Evolutionary conservation across 2,113 vertebrate genomes (phyloP), one percentile per base, ranked within the genome.

Genomic region (Diglossa brunneiventris): DNA sequence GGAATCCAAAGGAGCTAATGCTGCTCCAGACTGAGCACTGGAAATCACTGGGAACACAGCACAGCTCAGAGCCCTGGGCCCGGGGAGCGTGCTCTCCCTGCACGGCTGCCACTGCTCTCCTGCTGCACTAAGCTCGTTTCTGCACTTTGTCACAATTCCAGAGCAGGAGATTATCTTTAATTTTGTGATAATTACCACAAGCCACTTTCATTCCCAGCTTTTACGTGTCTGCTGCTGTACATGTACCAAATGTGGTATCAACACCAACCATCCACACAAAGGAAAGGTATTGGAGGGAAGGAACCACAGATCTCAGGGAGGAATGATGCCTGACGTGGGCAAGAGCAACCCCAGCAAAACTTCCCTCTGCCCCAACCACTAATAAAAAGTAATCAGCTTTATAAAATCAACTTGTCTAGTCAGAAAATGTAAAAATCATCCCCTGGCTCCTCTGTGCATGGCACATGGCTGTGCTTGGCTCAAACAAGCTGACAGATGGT

Each of bases 151-250:
- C 96, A 87, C 66, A 49, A 79, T 83, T 96, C 96, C 96, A 96
- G 91, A 83, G 62, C 70, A 74, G 85, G 77, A 95, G 96, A 97
- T 97, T 96, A 94, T 89, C 90, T 87, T 89, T 77, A 94, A 93
- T 92, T 95, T 96, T 83, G 77, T 62, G 82, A 83, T 94, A 92
- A 96, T 94, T 92, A 96, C 56, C 78, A 66, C 91, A 96, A 97
- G 91, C 90, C 1, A 76, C 96, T 97, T 96, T 87, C 63, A 49
- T 85, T 91, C 62, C 69, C 63, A 79, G 87, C 79, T 58, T 74
- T 24, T 84, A 92, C 62, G 79, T 55, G 84, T 78, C 91, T 93
- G 89, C 95, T 91, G 81, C 81, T 95, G 75, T 61, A 86, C 67
- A 83, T 1, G 3, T 69, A 92, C 85, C 87, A 88, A 89, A 76